A percentile compares a stretch with the other conserved stretches of the same genome.
Evolutionary conservation across 2,888 invertebrate species (phyloP).

Genomic region (Coecobrya sp.): DNA sequence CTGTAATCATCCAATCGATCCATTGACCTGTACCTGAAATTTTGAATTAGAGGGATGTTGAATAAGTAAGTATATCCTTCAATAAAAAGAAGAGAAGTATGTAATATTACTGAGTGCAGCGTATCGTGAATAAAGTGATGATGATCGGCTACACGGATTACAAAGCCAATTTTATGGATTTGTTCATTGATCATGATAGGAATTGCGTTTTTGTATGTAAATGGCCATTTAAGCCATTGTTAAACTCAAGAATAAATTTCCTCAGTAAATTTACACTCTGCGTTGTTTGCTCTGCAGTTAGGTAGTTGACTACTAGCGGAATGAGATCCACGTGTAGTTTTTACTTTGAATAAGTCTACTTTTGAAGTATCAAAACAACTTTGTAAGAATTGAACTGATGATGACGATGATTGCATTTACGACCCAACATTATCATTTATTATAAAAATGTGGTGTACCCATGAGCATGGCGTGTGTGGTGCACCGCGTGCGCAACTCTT

Average conservation of each 20-base stretch:
- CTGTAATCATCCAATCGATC: constrained; percentile 61
- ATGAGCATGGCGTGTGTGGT: background rate
- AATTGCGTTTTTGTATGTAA: background rate
- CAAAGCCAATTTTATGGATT: background rate
- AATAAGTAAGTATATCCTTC: background rate
- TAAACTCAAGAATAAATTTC: background rate
- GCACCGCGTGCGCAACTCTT: background rate
- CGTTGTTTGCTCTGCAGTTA: no score
- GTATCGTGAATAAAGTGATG: background rate
- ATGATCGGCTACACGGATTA: background rate
- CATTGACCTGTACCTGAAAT: constrained; percentile 66
- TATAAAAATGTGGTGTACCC: background rate
- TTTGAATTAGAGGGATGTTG: background rate
- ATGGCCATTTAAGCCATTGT: constrained; percentile 38
- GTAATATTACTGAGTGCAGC: background rate
- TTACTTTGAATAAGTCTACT: background rate
- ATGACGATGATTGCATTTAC: constrained; percentile 26
- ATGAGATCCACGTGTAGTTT: constrained; percentile 57
- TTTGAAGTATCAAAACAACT: no score
- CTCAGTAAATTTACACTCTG: no score
- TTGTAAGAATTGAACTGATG: background rate
- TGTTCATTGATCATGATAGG: constrained; percentile 8
- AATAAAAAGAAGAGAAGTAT: background rate
- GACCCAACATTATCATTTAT: background rate
- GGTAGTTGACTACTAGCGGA: background rate